These are phyloP conservation scores for Stegana nigrithorax DNA, from an alignment of 2,888 invertebrate species.

Conservation along the genomic window DNA sequence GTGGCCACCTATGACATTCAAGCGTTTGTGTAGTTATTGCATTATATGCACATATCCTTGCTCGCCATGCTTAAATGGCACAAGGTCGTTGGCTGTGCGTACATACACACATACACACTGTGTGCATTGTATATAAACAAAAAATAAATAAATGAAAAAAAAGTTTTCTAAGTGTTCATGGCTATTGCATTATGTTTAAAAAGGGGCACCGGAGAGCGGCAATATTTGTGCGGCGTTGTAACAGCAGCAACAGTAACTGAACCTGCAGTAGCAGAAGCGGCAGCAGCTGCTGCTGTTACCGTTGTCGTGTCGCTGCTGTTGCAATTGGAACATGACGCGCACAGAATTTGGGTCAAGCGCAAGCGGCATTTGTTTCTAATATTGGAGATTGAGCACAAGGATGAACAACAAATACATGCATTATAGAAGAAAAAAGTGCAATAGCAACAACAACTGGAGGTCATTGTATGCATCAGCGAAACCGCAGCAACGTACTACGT, in stretches of 20 bases:
- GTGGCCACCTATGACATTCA: not conserved
- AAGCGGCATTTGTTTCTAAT: conserved; percentile 56
- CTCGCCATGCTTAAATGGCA: conserved; percentile 36
- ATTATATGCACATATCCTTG: conserved; percentile 17
- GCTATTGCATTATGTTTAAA: not conserved
- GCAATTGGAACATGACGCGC: conserved; percentile 39
- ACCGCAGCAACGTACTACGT: not conserved
- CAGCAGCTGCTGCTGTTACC: not conserved
- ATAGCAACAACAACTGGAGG: conserved; percentile 46
- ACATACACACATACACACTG: too few relatives aligned
- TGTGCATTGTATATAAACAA: too few relatives aligned
- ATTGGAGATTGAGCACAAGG: conserved; percentile 65
- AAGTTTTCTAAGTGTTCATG: not conserved
- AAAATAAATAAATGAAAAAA: too few relatives aligned
- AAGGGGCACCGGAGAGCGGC: too few relatives aligned
- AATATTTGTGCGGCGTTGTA: not conserved
- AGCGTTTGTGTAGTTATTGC: conserved; percentile 10
- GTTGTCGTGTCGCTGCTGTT: conserved; percentile 19
- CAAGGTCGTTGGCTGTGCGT: conserved; percentile 38
- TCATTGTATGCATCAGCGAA: conserved; percentile 30
- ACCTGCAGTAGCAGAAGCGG: not conserved
- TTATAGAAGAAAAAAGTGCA: conserved; percentile 33
- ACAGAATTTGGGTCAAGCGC: conserved; percentile 64
- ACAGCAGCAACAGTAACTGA: not conserved
- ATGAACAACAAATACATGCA: conserved; percentile 36